Evolutionary conservation across 2,797 vertebrate species (phyloP).

Genomic region (Cuculus canorus): DNA sequence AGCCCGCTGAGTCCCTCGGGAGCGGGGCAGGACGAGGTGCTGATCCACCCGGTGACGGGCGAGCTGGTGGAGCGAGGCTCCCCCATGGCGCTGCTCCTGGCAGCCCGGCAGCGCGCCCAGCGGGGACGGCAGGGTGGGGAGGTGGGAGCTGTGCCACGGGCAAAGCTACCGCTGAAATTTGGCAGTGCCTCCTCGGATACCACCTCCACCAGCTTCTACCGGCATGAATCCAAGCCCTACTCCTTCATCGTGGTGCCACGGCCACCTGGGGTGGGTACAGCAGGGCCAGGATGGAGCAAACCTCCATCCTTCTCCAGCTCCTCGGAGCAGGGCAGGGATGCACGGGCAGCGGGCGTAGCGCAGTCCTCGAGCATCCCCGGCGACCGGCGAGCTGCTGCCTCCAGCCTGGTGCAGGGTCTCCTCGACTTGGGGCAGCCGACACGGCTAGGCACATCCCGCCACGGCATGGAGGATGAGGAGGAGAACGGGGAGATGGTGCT

Average conservation of each 20-base stretch:
- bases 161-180: background rate
- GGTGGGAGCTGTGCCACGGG: background rate
- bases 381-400: background rate
- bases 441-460: background rate
- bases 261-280: accelerated
- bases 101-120: conserved; percentile 77
- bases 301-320: conserved; percentile 4
- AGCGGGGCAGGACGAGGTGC: background rate
- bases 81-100: conserved; percentile 82
- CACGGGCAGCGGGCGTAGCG: accelerated
- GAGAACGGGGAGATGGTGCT: background rate
- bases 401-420: conserved; percentile 25
- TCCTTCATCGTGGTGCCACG: conserved; percentile 77
- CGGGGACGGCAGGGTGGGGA: conserved; percentile 56
- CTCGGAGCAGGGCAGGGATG: background rate
- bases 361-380: background rate
- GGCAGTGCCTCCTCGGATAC: background rate
- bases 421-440: background rate
- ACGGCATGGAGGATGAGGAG: background rate
- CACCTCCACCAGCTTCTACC: conserved; percentile 62
- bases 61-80: conserved; percentile 77
- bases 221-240: conserved; percentile 57
- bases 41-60: conserved; percentile 76
- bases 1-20: accelerated
- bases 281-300: background rate